Percentiles rank a stretch among this genome's conserved stretches.
phyloP scores from a whole-genome alignment of 2,888 invertebrate species.

The Nomada fucata region DNA sequence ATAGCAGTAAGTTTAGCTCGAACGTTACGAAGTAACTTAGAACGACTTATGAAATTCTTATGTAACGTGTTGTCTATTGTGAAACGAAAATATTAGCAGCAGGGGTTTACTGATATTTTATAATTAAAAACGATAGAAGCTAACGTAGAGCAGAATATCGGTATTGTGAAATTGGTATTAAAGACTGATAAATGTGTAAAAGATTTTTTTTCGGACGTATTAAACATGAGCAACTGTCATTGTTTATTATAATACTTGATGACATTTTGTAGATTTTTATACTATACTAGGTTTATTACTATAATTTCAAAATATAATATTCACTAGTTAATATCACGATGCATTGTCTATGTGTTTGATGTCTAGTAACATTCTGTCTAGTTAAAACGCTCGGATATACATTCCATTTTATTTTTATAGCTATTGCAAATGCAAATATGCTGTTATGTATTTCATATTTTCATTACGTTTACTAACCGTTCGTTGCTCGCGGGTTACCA shows the following conservation, averaged over 20 bases:
- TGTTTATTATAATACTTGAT: background rate
- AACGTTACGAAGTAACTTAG: background rate
- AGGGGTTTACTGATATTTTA: background rate
- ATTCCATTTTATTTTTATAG: background rate
- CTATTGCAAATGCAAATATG: background rate
- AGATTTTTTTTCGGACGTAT: background rate
- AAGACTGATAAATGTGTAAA: background rate
- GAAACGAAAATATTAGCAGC: background rate
- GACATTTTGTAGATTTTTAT: background rate
- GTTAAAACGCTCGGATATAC: no score
- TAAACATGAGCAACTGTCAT: background rate
- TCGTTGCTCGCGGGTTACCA: no score
- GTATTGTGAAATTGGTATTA: background rate
- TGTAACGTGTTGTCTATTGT: background rate
- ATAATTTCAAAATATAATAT: background rate
- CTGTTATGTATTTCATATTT: background rate
- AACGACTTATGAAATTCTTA: conserved; percentile 11
- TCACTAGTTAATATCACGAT: no score
- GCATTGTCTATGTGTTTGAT: background rate
- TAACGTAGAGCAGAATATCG: background rate
- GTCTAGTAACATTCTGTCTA: no score
- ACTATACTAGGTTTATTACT: background rate
- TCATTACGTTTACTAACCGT: background rate
- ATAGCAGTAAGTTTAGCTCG: background rate
- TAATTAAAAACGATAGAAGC: background rate